These are phyloP conservation scores for Borostomias antarcticus DNA, from an alignment of 2,797 vertebrate genomes.

Conservation along the genomic window DNA sequence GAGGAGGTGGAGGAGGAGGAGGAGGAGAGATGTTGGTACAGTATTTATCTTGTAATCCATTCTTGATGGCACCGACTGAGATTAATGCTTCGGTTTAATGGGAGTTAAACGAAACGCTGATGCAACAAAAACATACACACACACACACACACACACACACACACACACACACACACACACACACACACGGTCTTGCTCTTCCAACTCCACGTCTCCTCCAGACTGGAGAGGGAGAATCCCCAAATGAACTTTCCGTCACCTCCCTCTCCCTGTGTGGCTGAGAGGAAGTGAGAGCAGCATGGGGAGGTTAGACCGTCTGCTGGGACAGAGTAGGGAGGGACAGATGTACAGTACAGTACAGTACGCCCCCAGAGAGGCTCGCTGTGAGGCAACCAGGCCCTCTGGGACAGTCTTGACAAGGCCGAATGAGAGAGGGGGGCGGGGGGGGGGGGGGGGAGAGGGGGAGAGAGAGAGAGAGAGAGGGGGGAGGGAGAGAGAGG, in stretches of 20 bases:
- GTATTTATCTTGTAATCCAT: too few relatives aligned
- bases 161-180: slow-evolving; percentile 3
- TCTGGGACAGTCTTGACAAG: slow-evolving; percentile 41
- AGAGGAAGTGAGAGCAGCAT: slow-evolving; percentile 24
- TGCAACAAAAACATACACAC: neutral
- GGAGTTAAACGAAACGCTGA: too few relatives aligned
- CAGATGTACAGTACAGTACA: neutral
- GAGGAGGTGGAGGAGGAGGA: too few relatives aligned
- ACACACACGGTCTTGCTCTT: too few relatives aligned
- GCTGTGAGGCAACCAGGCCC: slow-evolving; percentile 26
- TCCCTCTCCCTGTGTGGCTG: slow-evolving; percentile 19
- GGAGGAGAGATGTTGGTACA: too few relatives aligned
- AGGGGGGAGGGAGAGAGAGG: slow-evolving; percentile 13
- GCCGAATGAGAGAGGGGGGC: slow-evolving; percentile 29
- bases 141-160: neutral
- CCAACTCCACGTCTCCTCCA: slow-evolving; percentile 19
- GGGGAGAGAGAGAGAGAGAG: slow-evolving; percentile 17
- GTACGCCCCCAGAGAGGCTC: slow-evolving; percentile 12
- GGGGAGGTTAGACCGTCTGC: slow-evolving; percentile 12
- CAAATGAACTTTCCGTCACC: slow-evolving; percentile 42
- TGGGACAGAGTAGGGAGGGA: slow-evolving; percentile 1
- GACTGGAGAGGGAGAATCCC: slow-evolving; percentile 37
- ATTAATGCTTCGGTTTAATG: neutral
- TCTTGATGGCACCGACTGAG: neutral
- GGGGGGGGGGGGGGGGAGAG: slow-evolving; percentile 1